phyloP scores from a whole-genome alignment of 2,888 invertebrate genomes.

The Ornithoptera alexandrae region DNA sequence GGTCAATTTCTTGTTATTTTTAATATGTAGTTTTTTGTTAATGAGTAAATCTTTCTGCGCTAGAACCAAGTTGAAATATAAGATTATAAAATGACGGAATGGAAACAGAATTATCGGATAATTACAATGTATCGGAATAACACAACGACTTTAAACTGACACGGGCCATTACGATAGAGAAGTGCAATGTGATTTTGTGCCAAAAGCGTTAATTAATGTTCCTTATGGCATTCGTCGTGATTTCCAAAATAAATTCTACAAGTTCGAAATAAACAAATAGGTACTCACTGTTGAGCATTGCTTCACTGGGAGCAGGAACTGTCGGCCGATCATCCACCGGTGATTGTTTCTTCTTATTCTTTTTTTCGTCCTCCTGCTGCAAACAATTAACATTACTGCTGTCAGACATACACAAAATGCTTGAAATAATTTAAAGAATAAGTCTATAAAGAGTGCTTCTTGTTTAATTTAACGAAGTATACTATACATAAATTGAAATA shows the following conservation, averaged over 20 bases:
- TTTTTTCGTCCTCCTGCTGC: conserved; percentile 75
- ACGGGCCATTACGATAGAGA: conserved; percentile 13
- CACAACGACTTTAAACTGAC: conserved; percentile 3
- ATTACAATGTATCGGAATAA: conserved; percentile 13
- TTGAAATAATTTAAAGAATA: conserved; percentile 6
- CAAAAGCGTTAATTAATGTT: conserved; percentile 24
- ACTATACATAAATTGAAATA: conserved; percentile 41
- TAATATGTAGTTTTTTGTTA: too few species aligned
- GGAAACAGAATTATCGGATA: conserved; percentile 7
- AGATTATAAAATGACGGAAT: background rate
- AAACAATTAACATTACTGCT: conserved; percentile 49
- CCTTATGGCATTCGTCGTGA: conserved; percentile 14
- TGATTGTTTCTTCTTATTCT: conserved; percentile 69
- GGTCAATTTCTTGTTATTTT: too few species aligned
- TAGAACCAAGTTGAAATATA: background rate
- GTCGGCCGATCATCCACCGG: conserved; percentile 71
- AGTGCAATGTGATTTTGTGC: conserved; percentile 16
- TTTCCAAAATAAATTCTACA: conserved; percentile 7
- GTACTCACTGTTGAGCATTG: conserved; percentile 75
- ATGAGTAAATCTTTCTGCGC: too few species aligned
- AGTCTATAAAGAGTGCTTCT: background rate
- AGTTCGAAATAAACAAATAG: conserved; percentile 8
- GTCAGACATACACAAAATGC: conserved; percentile 56
- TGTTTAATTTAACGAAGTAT: conserved; percentile 45
- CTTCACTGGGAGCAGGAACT: conserved; percentile 75